Base-by-base conservation (phyloP, 2,797 vertebrate species). In the Typhlichthys subterraneus region DNA sequence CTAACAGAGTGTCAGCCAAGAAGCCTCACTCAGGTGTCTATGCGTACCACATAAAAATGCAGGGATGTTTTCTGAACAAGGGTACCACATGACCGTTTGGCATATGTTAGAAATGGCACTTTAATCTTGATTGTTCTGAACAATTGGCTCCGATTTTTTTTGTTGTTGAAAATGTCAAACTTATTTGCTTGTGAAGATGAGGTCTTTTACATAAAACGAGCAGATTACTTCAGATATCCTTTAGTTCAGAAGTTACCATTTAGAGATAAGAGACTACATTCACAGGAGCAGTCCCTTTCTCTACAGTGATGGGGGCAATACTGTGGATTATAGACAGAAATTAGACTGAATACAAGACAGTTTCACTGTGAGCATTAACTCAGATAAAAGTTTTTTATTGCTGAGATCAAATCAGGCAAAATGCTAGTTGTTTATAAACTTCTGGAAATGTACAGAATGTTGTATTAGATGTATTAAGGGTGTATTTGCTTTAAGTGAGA, bases 1-100 rank as follows among this genome's bases (percentile, higher is more conserved):
- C 73, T 47, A 59, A 45, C 4, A 89, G 83, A 63, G 58, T 19
- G 1, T 5, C 79, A 33, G 57, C 31, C 59, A 74, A 59, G 33
- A 85, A 86, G 23, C 42, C 80, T 45, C 77, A 64, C 45, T 85
- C 88, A 0, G 76, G 78, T 51, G 83, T 90, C 51, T 91, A 88
- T 1, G 76, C 87, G 6, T 59, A 89, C 70, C 89, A 89, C 70
- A 83, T 90, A 29, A 92, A 92, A 62, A 87, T 87, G 85, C 89
- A 84, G 51, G 90, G 85, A 1, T 87, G 88, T 73, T 87, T 91
- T 59, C 67, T 90, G 9, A 89, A 77, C 60, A 90, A 88, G 61
- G 86, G 83, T 38, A 53, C 88, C 3, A 87, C 87, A 77, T 92
- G 87, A 91, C 12, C 3, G 42, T 11, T 29, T 4, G 23, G 23